Evolutionary conservation across 2,113 vertebrate genomes (phyloP).

Genomic region (Symphodus melops): DNA sequence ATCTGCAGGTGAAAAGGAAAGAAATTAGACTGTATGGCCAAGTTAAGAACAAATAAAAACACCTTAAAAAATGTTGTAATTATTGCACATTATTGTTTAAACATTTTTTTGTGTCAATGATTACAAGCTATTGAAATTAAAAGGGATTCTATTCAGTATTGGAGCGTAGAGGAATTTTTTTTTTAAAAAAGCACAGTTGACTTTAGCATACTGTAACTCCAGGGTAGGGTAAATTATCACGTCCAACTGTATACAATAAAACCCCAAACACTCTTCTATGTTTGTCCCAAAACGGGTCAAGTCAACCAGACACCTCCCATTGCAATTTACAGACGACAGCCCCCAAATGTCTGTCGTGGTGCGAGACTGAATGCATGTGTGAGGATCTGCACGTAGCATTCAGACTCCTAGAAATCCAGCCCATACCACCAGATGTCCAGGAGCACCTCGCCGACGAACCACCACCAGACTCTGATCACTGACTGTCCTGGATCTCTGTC

Average conservation of each 20-base stretch:
- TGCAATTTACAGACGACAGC: slow-evolving; percentile 40
- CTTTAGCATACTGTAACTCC: not conserved
- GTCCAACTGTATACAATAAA: not conserved
- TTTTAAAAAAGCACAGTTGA: not conserved
- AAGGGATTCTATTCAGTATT: too few relatives aligned
- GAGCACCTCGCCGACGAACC: slow-evolving; percentile 15
- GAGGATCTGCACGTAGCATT: slow-evolving; percentile 83
- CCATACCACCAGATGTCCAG: slow-evolving; percentile 60
- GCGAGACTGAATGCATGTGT: slow-evolving; percentile 70
- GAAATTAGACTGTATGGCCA: not conserved
- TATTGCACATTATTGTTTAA: not conserved
- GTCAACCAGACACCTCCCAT: slow-evolving; percentile 57
- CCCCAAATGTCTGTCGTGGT: slow-evolving; percentile 17
- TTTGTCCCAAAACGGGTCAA: slow-evolving; percentile 12
- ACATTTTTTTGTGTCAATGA: too few relatives aligned
- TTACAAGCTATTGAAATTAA: too few relatives aligned
- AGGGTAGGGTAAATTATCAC: not conserved
- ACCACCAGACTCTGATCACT: not conserved
- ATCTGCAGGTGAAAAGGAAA: not conserved
- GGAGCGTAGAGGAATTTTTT: not conserved
- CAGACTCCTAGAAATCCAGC: slow-evolving; percentile 41
- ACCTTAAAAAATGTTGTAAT: not conserved
- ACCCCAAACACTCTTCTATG: slow-evolving; percentile 7
- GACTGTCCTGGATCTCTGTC: not conserved
- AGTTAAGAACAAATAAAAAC: not conserved